Percentiles rank a stretch among this genome's conserved stretches.
phyloP scores from a whole-genome alignment of 2,888 invertebrate genomes.

The Campoplex capitator region DNA sequence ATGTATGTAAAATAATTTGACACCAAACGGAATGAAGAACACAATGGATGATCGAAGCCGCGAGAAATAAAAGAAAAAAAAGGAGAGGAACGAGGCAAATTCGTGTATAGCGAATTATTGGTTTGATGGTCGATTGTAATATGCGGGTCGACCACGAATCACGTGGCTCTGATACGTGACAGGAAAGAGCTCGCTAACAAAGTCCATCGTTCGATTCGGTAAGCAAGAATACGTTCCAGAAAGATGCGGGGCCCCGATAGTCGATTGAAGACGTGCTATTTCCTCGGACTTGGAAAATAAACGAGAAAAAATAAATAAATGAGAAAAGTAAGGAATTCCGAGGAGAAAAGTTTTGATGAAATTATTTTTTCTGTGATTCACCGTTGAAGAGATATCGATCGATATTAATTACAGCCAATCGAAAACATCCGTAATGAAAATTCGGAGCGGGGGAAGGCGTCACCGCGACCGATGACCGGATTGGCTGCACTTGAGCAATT shows the following conservation, averaged over 20 bases:
- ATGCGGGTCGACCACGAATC: slow-evolving; percentile 69
- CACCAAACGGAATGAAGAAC: slow-evolving; percentile 43
- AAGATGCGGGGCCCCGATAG: slow-evolving; percentile 66
- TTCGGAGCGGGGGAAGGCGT: background rate
- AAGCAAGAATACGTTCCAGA: slow-evolving; percentile 61
- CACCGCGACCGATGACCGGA: background rate
- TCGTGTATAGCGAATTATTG: background rate
- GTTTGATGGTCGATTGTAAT: slow-evolving; percentile 34
- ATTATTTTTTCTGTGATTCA: background rate
- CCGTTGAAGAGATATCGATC: background rate
- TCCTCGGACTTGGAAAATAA: slow-evolving; percentile 20
- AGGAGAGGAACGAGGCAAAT: slow-evolving; percentile 7
- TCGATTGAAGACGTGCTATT: slow-evolving; percentile 56
- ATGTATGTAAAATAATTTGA: slow-evolving; percentile 31
- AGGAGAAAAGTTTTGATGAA: background rate
- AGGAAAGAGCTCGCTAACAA: slow-evolving; percentile 59
- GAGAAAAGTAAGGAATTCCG: background rate
- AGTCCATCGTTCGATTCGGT: slow-evolving; percentile 24
- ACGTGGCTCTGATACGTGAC: slow-evolving; percentile 68
- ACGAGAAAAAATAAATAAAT: background rate
- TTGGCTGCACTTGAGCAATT: background rate
- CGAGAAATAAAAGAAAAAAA: slow-evolving; percentile 37
- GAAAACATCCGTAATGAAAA: no score
- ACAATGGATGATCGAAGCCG: slow-evolving; percentile 31
- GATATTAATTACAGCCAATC: background rate